These are phyloP conservation scores for Litocranius walleri DNA, from an alignment of 2,113 vertebrate genomes.

Conservation along the genomic window DNA sequence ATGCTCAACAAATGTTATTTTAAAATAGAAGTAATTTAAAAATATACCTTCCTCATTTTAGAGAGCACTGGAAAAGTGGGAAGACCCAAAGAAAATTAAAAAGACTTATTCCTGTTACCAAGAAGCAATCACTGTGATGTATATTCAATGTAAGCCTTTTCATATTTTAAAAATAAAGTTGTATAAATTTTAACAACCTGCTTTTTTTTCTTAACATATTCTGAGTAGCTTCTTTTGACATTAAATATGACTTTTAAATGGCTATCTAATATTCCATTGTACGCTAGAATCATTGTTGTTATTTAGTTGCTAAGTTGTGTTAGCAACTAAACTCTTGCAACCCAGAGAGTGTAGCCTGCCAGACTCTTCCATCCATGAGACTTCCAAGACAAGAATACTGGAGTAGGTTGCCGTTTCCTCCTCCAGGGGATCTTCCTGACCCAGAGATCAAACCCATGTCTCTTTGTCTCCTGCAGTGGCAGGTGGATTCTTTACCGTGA, in stretches of 20 bases:
- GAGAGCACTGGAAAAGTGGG: not conserved
- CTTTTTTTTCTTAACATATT: not conserved
- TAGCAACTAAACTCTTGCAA: not conserved
- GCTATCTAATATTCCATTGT: not conserved
- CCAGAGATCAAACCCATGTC: not conserved
- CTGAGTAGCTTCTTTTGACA: conserved; percentile 17
- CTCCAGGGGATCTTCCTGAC: not conserved
- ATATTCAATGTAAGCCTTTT: not conserved
- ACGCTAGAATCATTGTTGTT: not conserved
- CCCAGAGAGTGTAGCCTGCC: not conserved
- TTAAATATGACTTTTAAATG: conserved; percentile 21
- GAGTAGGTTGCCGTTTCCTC: not conserved
- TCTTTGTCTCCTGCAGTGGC: not conserved
- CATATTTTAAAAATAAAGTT: conserved; percentile 14
- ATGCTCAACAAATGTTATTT: conserved; percentile 15
- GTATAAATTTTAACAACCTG: conserved; percentile 1
- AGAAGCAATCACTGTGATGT: not conserved
- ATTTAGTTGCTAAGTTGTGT: not conserved
- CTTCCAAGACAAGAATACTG: not conserved
- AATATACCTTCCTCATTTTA: not conserved
- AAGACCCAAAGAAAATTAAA: not conserved
- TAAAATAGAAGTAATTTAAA: not conserved
- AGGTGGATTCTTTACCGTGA: not conserved
- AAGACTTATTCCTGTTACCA: not conserved
- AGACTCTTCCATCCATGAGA: not conserved